These are phyloP conservation scores for Drosophila mayaguana DNA, from an alignment of 2,888 invertebrate species.

Conservation along the genomic window DNA sequence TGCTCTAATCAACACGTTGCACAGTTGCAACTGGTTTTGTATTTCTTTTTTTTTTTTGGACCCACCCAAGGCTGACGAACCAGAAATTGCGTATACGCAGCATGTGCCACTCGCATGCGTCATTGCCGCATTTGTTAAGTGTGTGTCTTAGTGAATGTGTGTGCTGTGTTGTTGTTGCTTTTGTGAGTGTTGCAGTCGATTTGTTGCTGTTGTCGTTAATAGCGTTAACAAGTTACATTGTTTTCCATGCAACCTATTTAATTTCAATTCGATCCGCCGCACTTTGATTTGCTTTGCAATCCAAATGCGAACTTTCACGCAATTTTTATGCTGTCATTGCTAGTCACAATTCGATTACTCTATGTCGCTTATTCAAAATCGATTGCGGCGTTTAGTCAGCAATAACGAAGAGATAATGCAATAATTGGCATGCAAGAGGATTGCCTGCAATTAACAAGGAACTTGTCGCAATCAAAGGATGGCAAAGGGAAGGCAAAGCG, in stretches of 20 bases:
- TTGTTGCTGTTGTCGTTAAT: slow-evolving; percentile 67
- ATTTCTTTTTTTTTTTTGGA: slow-evolving; percentile 8
- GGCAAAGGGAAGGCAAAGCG: slow-evolving; percentile 1
- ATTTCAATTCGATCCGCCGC: slow-evolving; percentile 44
- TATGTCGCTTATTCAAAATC: slow-evolving; percentile 66
- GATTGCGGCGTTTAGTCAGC: slow-evolving; percentile 47
- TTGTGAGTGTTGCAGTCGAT: slow-evolving; percentile 31
- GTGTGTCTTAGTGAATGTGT: not conserved
- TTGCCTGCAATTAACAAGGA: slow-evolving; percentile 20
- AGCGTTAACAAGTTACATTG: slow-evolving; percentile 59
- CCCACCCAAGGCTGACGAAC: slow-evolving; percentile 53
- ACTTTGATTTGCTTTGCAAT: slow-evolving; percentile 46
- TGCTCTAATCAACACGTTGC: slow-evolving; percentile 55
- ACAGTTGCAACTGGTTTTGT: slow-evolving; percentile 64
- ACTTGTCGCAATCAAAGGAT: not conserved
- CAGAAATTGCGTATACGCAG: slow-evolving; percentile 72
- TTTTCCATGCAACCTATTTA: slow-evolving; percentile 46
- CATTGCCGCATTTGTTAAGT: slow-evolving; percentile 31
- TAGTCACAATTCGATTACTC: slow-evolving; percentile 48
- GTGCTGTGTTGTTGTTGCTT: not conserved
- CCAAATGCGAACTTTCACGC: slow-evolving; percentile 63
- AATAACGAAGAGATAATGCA: slow-evolving; percentile 26
- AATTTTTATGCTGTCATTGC: slow-evolving; percentile 51
- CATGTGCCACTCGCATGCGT: slow-evolving; percentile 53
- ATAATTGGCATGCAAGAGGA: slow-evolving; percentile 9